phyloP scores from a whole-genome alignment of 1,140 invertebrate genomes.

The Zaprionus kolodkinae region DNA sequence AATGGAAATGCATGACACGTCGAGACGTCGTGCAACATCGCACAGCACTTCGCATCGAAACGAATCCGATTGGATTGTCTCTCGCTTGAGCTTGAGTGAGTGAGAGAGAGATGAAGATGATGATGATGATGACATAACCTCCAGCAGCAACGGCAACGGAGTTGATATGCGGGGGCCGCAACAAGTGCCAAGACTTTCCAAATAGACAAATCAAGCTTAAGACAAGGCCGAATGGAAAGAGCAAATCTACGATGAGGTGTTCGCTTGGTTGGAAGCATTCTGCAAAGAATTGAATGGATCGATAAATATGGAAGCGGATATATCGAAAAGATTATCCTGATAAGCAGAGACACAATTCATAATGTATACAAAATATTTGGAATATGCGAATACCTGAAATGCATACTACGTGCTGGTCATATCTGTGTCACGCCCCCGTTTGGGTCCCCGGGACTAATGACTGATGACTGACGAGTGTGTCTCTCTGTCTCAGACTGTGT shows the following conservation, averaged over 20 bases:
- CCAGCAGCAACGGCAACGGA: background rate
- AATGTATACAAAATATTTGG: background rate
- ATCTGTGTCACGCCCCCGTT: conserved; percentile 32
- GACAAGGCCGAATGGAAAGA: conserved; percentile 3
- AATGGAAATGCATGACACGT: conserved; percentile 72
- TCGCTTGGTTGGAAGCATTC: background rate
- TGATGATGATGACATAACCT: conserved; percentile 4
- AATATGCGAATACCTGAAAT: conserved; percentile 6
- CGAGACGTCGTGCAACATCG: conserved; percentile 35
- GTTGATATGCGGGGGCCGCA: background rate
- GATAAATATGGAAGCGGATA: too few species aligned
- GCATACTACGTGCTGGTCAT: background rate
- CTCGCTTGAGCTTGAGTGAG: background rate
- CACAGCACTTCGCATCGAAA: conserved; percentile 23
- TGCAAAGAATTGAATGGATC: too few species aligned
- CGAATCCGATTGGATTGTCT: conserved; percentile 33
- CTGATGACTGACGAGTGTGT: conserved; percentile 44
- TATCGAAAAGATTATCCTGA: too few species aligned
- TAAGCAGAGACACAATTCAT: too few species aligned
- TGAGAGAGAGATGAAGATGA: background rate
- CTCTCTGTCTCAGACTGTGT: background rate
- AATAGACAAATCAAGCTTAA: background rate
- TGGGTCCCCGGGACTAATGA: conserved; percentile 11
- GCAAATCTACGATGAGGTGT: background rate
- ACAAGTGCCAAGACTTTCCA: conserved; percentile 12